Evolutionary conservation across 2,113 vertebrate genomes (phyloP), one percentile per base, ranked within the genome.

Genomic region (Triplophysa siluroides): DNA sequence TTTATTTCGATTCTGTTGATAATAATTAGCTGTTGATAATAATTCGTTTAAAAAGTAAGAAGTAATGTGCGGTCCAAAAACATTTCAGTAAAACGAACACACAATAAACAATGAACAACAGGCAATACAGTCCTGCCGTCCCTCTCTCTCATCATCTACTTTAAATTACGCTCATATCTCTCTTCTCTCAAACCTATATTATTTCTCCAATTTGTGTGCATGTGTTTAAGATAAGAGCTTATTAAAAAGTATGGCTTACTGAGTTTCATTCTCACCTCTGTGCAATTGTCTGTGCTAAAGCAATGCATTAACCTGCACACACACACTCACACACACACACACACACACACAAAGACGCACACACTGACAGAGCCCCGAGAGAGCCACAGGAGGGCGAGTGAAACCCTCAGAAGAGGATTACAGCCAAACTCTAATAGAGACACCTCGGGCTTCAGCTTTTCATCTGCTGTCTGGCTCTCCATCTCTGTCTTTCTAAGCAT

Each of bases 361-460:
- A 56, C 43, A 26, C 26, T 54, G 21, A 60, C 64, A 78, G 60
- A 69, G 80, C 61, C 21, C 41, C 23, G 6, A 72, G 62, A 38
- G 66, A 73, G 26, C 54, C 26, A 12, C 63, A 38, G 76, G 61
- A 67, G 47, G 74, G 52, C 74, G 50, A 75, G 75, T 74, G 78
- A 77, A 80, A 67, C 56, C 50, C 68, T 58, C 38, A n/a, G 54
- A 77, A 73, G 61, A 66, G 76, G 76, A 83, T 85, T 83, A 64
- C 79, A 60, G 45, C 56, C 68, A 72, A 65, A 76, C 41, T 76
- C 43, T 67, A 79, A 78, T 81, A 81, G 77, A 83, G 81, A 79
- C 70, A 79, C 69, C 69, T 78, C 68, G 50, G 66, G 61, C 50
- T 61, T 52, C 80, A 62, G 29, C 65, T 58, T 54, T 54, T 68